Base-by-base conservation (phyloP, 2,113 vertebrate species). In the Chitala chitala region DNA sequence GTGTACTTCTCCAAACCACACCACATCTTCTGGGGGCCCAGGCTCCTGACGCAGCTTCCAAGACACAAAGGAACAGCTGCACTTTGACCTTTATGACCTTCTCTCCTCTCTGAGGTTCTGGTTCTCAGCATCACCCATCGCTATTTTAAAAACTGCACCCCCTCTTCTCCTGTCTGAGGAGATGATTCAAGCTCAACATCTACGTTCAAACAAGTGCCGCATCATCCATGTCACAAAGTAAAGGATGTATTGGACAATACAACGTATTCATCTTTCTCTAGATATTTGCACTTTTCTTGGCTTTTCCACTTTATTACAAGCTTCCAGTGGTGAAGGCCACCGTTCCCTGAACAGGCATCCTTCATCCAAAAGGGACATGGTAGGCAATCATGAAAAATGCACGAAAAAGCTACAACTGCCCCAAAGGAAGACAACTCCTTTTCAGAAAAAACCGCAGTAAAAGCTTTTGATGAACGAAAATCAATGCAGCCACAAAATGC, bases 1-100 rank as follows among this genome's bases (percentile, higher is more conserved):
- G n/a, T n/a, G n/a, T 40, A 61, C 1, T 73, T n/a, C 42, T 15
- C 76, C 44, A 24, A 33, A 9, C 26, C 22, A 5, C 48, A 54
- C 31, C 31, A 7, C 7, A 44, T 76, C n/a, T 61, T 61, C 38
- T n/a, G 9, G n/a, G n/a, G 36, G 56, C 46, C 33, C 69, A 51
- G 29, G 74, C 46, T 78, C 69, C 51, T 63, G 63, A 63, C 15
- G 31, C 2, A 48, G 7, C 56, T 44, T 76, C 55, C 22, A 12
- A 38, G 5, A 72, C 70, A 58, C 59, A 53, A 74, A n/a, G n/a
- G 17, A 17, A 66, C 72, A 75, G 51, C 78, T 72, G 71, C 26
- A 50, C 31, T 61, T 51, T 50, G 31, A 2, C 40, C 71, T 66
- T 31, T 51, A 26, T 68, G 69, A 69, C 17, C 54, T 15, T 20